Percentiles rank a stretch among this genome's conserved stretches.
Conservation (phyloP, 2,113 vertebrate genomes). For the Stercorarius parasiticus region DNA sequence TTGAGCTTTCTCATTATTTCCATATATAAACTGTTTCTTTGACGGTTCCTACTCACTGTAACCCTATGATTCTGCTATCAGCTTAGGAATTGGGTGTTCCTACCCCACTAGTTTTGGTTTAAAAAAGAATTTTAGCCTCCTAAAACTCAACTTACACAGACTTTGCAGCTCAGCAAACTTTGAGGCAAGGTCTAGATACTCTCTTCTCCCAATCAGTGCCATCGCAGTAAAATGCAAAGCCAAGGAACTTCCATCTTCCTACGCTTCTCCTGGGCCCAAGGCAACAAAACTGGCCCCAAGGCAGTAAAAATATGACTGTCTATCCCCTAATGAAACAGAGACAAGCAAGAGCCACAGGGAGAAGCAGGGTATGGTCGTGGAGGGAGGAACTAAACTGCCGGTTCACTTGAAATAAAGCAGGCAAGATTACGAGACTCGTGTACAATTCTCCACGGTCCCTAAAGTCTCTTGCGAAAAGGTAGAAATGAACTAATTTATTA, state of each 20-base stretch:
- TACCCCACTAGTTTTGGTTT: neutral
- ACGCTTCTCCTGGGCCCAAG: neutral
- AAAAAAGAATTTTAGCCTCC: neutral
- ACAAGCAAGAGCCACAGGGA: neutral
- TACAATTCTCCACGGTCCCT: slow-evolving; percentile 81
- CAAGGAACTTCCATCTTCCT: neutral
- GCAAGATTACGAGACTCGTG: slow-evolving; percentile 61
- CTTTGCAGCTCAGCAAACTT: neutral
- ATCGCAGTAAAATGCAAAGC: neutral
- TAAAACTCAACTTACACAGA: neutral
- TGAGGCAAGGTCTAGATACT: neutral
- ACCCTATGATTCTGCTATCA: neutral
- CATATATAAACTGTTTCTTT: neutral
- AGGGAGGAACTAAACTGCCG: slow-evolving; percentile 42
- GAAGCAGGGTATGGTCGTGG: neutral
- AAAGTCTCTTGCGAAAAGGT: slow-evolving; percentile 80
- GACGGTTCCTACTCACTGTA: neutral
- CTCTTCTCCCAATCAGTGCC: neutral
- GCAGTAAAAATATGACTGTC: neutral
- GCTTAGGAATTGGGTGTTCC: neutral
- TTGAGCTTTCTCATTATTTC: slow-evolving; percentile 5
- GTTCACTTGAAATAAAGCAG: slow-evolving; percentile 66
- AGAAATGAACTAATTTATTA: slow-evolving; percentile 88
- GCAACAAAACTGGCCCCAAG: neutral
- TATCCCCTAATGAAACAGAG: slow-evolving; percentile 41